Percentiles rank a stretch among this genome's conserved stretches.
Conservation (phyloP, 2,797 vertebrate genomes). For the Anguilla anguilla region DNA sequence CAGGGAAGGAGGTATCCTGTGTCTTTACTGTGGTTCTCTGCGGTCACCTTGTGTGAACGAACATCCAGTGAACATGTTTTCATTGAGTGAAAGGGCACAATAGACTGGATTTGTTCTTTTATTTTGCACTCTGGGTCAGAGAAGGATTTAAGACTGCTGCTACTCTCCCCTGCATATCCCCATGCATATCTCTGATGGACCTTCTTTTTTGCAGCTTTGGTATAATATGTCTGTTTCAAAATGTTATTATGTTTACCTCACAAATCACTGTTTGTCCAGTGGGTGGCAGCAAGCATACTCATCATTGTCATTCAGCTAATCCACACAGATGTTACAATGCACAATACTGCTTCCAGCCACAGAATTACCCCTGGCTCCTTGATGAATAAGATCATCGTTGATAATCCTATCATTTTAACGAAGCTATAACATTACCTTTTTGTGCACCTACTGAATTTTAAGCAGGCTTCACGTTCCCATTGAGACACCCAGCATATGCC, state of each 20-base stretch:
- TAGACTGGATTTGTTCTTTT: not conserved
- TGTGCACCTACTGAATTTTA: constrained; percentile 17
- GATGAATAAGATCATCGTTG: not conserved
- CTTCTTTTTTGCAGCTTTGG: not conserved
- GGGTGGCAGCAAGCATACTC: constrained; percentile 18
- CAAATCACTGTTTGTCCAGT: constrained; percentile 6
- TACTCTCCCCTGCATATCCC: not conserved
- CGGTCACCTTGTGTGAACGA: not conserved
- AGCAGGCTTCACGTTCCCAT: constrained; percentile 10
- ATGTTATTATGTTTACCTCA: not conserved
- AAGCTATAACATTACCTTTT: constrained; percentile 17
- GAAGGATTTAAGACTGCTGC: not conserved
- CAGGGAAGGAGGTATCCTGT: constrained; percentile 11
- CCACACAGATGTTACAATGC: not conserved
- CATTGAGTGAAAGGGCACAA: not conserved
- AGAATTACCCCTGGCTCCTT: not conserved
- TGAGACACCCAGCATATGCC: not conserved
- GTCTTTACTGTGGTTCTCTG: not conserved
- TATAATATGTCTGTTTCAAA: not conserved
- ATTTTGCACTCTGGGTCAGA: not conserved
- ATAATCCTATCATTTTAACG: not conserved
- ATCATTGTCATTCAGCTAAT: not conserved
- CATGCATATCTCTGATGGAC: not conserved
- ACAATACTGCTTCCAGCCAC: not conserved
- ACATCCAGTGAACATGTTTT: constrained; percentile 1